phyloP scores from a whole-genome alignment of 2,888 invertebrate species.

The Tetrapedia diversipes region DNA sequence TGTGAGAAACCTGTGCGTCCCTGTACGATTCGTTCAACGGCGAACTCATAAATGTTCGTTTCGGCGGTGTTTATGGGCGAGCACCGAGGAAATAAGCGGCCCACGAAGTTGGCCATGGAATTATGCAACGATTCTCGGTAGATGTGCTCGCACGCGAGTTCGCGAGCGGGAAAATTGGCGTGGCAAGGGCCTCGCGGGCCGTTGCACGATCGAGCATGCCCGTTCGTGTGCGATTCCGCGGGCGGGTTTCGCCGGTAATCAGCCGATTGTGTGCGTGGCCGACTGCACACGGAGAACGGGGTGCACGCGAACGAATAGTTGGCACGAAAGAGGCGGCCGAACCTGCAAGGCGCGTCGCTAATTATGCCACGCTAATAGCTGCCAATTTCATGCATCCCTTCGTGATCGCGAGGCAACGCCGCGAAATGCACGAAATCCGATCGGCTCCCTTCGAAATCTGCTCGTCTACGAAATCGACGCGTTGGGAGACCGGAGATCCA shows the following conservation, averaged over 20 bases:
- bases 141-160: conserved; percentile 16
- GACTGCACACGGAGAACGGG: conserved; percentile 24
- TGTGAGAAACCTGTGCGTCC: too few species aligned
- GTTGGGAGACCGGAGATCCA: too few species aligned
- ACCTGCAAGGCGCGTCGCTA: conserved; percentile 33
- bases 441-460: background rate
- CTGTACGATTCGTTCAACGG: too few species aligned
- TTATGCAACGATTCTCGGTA: conserved; percentile 19
- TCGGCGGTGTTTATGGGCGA: background rate
- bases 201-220: conserved; percentile 24
- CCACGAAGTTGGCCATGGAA: background rate
- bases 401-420: conserved; percentile 5
- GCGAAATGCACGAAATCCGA: conserved; percentile 1
- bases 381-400: conserved; percentile 34
- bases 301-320: conserved; percentile 43
- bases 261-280: conserved; percentile 26
- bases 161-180: conserved; percentile 23
- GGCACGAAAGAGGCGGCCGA: conserved; percentile 37
- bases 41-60: too few species aligned
- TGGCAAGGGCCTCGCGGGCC: background rate
- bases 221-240: conserved; percentile 29
- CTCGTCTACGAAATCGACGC: too few species aligned
- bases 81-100: background rate
- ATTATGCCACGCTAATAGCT: conserved; percentile 39
- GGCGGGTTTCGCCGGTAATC: conserved; percentile 32